Evolutionary conservation across 2,888 invertebrate species (phyloP).

Genomic region (Standfussiana lucernea): DNA sequence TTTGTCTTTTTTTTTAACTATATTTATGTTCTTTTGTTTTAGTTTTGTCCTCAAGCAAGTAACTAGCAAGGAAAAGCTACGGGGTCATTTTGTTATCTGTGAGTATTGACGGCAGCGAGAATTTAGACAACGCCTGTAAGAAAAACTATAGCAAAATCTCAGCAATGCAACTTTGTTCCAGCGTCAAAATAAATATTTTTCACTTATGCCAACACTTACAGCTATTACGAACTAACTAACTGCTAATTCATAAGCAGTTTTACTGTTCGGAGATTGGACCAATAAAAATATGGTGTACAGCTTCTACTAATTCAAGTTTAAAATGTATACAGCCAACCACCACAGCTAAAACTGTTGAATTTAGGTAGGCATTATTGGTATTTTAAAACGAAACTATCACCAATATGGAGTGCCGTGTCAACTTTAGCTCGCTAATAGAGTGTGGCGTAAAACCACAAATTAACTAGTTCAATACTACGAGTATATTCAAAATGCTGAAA

Average conservation of each 20-base stretch:
- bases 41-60: neutral
- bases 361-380: constrained; percentile 3
- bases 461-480: constrained; percentile 22
- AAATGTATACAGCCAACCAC: neutral
- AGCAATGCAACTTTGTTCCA: too few species aligned
- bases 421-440: neutral
- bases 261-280: neutral
- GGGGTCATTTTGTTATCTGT: neutral
- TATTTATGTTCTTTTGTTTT: neutral
- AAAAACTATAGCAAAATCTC: neutral
- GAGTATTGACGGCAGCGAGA: neutral
- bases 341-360: neutral
- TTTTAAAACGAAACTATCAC: constrained; percentile 6
- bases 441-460: constrained; percentile 40
- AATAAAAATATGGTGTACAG: neutral
- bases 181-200: neutral
- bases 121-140: neutral
- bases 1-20: neutral
- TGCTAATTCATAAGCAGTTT: neutral
- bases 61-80: neutral
- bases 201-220: neutral
- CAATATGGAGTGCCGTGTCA: constrained; percentile 9
- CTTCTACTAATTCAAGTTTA: neutral
- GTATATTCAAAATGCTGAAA: constrained; percentile 21
- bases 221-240: neutral